These are phyloP conservation scores for Drosophila sulfurigaster DNA, from an alignment of 1,140 invertebrate species.

Conservation along the genomic window DNA sequence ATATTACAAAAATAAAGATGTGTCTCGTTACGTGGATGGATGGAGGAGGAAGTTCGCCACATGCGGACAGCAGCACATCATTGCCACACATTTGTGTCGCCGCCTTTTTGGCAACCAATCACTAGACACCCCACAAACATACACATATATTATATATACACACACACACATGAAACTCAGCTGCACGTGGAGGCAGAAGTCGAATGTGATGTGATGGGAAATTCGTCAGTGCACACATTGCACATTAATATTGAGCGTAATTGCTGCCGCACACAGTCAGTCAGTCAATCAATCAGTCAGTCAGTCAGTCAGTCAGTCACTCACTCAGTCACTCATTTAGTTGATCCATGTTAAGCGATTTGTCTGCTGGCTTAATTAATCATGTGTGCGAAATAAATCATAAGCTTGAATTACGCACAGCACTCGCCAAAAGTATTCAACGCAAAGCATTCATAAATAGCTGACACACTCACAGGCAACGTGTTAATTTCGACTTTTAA, in stretches of 20 bases:
- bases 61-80: slow-evolving; percentile 5
- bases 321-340: slow-evolving; percentile 4
- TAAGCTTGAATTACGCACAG: slow-evolving; percentile 41
- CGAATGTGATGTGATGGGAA: slow-evolving; percentile 43
- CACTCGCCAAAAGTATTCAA: slow-evolving; percentile 2
- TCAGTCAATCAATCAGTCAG: slow-evolving; percentile 8
- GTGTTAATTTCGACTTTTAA: slow-evolving; percentile 58
- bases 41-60: slow-evolving; percentile 7
- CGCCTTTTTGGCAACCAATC: slow-evolving; percentile 27
- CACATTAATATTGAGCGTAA: slow-evolving; percentile 50
- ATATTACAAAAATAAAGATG: slow-evolving; percentile 27
- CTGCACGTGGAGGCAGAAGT: neutral
- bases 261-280: slow-evolving; percentile 27
- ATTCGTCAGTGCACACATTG: slow-evolving; percentile 52
- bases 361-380: slow-evolving; percentile 60
- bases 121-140: neutral
- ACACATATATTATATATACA: fast-evolving
- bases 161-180: too few relatives aligned
- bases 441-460: slow-evolving; percentile 9
- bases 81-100: slow-evolving; percentile 9
- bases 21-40: neutral
- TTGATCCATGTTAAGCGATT: slow-evolving; percentile 16
- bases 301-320: slow-evolving; percentile 1
- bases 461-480: neutral
- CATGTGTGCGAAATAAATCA: slow-evolving; percentile 43